Evolutionary conservation across 92 coral and sea anemone genomes (phyloP).

Genomic region (Umimayanthus chanpuru): DNA sequence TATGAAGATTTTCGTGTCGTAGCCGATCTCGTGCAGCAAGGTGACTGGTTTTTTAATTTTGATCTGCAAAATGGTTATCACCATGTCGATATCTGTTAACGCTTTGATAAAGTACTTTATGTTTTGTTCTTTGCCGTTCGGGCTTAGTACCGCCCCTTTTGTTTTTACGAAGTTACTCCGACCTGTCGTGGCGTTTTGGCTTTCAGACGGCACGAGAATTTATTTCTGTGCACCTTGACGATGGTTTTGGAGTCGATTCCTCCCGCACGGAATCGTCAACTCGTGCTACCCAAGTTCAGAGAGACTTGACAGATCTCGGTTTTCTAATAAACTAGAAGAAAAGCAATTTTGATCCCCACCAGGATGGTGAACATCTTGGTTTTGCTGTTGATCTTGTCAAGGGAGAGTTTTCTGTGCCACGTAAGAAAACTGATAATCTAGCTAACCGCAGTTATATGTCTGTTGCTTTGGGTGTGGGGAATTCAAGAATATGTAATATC

Average conservation of each 20-base stretch:
- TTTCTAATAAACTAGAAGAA: neutral
- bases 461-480: too few species aligned
- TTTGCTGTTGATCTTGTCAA: too few species aligned
- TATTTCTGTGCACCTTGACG: constrained; percentile 48
- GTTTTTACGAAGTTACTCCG: neutral
- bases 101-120: neutral
- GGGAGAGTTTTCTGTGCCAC: too few species aligned
- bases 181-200: constrained; percentile 6
- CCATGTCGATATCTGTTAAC: neutral
- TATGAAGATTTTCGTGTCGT: neutral
- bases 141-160: neutral
- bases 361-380: neutral
- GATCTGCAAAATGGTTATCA: neutral
- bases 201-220: constrained; percentile 48
- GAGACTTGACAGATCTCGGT: neutral
- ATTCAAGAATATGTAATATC: too few species aligned
- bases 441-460: too few species aligned
- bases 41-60: neutral
- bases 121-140: neutral
- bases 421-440: too few species aligned
- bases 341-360: neutral
- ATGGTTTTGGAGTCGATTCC: constrained; percentile 52
- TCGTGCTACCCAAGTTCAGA: constrained; percentile 1
- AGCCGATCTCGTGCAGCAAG: neutral
- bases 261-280: constrained; percentile 4